These are phyloP conservation scores for Anastrepha ludens DNA, from an alignment of 1,140 invertebrate species.

Conservation along the genomic window DNA sequence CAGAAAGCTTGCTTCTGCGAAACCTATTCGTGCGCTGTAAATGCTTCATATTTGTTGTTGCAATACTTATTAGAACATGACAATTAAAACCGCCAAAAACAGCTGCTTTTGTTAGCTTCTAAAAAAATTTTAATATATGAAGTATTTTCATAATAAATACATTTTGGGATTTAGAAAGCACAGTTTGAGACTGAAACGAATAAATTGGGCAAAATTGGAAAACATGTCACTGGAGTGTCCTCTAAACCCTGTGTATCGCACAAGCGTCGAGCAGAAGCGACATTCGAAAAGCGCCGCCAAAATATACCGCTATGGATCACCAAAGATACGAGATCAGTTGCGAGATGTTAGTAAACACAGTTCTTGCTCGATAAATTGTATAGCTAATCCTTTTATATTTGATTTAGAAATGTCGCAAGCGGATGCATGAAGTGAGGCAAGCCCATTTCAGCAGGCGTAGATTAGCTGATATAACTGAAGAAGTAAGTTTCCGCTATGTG, in stretches of 20 bases:
- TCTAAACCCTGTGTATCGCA: constrained; percentile 61
- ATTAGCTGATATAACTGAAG: neutral
- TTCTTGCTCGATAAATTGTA: neutral
- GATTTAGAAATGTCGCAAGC: constrained; percentile 56
- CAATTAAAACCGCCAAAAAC: neutral
- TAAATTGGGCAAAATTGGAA: neutral
- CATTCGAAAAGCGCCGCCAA: constrained; percentile 67
- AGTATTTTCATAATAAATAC: neutral
- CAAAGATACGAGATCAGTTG: constrained; percentile 66
- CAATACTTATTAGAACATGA: too few species aligned
- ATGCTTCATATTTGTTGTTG: too few species aligned
- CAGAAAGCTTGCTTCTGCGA: too few species aligned
- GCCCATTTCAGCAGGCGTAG: constrained; percentile 2
- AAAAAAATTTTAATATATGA: neutral
- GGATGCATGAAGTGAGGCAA: constrained; percentile 53
- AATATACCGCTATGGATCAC: constrained; percentile 62
- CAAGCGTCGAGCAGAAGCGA: constrained; percentile 66
- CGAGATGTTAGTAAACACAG: constrained; percentile 60
- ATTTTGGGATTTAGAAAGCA: too few species aligned
- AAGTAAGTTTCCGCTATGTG: neutral
- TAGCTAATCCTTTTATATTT: neutral
- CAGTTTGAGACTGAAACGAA: neutral
- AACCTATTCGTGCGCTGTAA: too few species aligned
- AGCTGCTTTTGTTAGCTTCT: neutral
- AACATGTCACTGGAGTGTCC: constrained; percentile 66